Evolutionary conservation across 2,113 vertebrate genomes (phyloP), one percentile per base, ranked within the genome.

Genomic region (Perccottus glenii): DNA sequence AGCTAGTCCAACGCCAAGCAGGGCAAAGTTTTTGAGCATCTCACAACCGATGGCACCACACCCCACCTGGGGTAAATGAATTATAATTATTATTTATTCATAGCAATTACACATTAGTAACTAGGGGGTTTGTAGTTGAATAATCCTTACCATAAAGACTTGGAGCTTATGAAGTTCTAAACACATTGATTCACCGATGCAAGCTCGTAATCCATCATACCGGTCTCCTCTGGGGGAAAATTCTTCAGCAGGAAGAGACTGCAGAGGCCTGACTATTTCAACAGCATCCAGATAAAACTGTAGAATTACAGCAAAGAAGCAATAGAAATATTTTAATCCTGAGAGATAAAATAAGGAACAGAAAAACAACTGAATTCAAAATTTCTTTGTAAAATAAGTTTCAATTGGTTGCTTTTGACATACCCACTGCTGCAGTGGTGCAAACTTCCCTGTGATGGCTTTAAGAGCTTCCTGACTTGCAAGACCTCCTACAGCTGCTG

Each of bases 11-110:
- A 98, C 95, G 59, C 98, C 98, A 52, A 99, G 94, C 67, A 99
- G 91, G 5, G 97, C 96, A 64, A 99, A 95, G 86, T 99, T 99
- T 88, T 99, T 99, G 53, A 99, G 90, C 98, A 99, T 99, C 93
- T 99, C 98, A 87, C 98, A 99, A 67, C 98, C 98, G 74, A 99
- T 99, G 0, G 98, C 98, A 64, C 98, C 98, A 79, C 96, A 99
- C 57, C 97, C 98, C 82, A 99, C 95, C 97, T 99, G 80, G 3
- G 6, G 9, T 27, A 14, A 42, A 57, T 19, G 57, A 11, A 56
- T 42, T 5, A 11, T 5, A 0, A 7, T 4, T 9, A 32, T 52
- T 1, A 74, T 6, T 62, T 11, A 14, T 52, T 60, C 8, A 32
- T n/a, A 15, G 49, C 52, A 6, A 16, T 49, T 5, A 16, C 9